These are phyloP conservation scores for Drosophila willistoni DNA, from an alignment of 1,140 invertebrate genomes.

Conservation along the genomic window DNA sequence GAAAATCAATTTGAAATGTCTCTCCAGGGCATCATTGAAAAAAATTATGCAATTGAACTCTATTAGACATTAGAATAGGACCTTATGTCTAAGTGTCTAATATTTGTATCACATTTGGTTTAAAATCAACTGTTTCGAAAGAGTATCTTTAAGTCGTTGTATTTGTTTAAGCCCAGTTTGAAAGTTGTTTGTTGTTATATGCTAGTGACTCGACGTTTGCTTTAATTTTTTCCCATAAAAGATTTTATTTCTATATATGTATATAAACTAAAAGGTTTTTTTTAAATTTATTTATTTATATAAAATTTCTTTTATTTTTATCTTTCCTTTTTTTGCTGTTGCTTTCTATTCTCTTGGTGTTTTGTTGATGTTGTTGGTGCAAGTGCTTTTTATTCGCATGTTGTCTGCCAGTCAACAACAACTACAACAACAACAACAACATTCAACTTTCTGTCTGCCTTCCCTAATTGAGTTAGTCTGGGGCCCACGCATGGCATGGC, in stretches of 20 bases:
- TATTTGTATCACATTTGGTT: no score
- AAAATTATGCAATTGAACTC: no score
- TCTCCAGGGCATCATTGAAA: no score
- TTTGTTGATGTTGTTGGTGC: background rate
- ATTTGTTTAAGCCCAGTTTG: no score
- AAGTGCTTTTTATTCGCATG: slow-evolving; percentile 40
- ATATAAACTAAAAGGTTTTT: slow-evolving; percentile 27
- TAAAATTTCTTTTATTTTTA: slow-evolving; percentile 25
- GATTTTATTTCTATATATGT: background rate
- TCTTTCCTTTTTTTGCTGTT: background rate
- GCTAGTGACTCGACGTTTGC: no score
- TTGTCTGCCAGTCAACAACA: slow-evolving; percentile 50
- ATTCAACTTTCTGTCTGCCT: slow-evolving; percentile 54
- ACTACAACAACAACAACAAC: slow-evolving; percentile 15
- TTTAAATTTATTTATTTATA: background rate
- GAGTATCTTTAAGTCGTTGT: no score
- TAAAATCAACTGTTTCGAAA: no score
- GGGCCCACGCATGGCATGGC: slow-evolving; percentile 43
- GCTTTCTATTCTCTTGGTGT: background rate
- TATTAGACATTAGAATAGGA: no score
- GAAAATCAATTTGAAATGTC: no score
- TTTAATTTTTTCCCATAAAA: slow-evolving; percentile 13
- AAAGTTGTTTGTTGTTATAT: no score
- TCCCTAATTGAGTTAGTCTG: slow-evolving; percentile 59
- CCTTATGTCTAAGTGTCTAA: no score